Percentiles rank a stretch among this genome's conserved stretches.
These are phyloP conservation scores for Lagria hirta DNA, from an alignment of 2,888 invertebrate genomes.

Conservation along the genomic window DNA sequence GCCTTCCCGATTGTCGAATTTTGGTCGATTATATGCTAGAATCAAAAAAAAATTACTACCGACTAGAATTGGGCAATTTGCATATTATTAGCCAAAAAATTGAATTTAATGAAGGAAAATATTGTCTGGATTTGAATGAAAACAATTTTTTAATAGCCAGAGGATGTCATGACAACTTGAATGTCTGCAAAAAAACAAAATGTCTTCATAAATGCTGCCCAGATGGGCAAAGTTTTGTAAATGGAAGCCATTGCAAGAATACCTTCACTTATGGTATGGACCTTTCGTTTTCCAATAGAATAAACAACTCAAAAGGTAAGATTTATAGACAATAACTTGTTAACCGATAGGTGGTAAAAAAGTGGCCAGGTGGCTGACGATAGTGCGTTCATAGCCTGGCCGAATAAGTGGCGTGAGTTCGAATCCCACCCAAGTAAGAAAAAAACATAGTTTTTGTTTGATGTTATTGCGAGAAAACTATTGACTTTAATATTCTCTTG, in stretches of 20 bases:
- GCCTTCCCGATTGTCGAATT: conserved; percentile 39
- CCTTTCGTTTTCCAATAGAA: conserved; percentile 12
- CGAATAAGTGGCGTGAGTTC: too few species aligned
- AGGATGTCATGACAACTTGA: conserved; percentile 35
- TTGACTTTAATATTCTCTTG: too few species aligned
- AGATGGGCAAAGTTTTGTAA: conserved; percentile 56
- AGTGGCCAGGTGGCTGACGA: too few species aligned
- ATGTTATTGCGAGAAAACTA: too few species aligned
- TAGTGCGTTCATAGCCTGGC: too few species aligned
- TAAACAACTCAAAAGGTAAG: conserved; percentile 39
- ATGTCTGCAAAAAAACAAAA: conserved; percentile 36
- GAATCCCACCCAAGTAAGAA: too few species aligned
- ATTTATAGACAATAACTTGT: too few species aligned
- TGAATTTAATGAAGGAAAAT: conserved; percentile 20
- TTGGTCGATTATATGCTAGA: conserved; percentile 32
- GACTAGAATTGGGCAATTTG: conserved; percentile 10
- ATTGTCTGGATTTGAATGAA: conserved; percentile 35
- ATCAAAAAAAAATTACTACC: conserved; percentile 8
- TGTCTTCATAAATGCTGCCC: conserved; percentile 61
- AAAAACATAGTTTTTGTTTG: too few species aligned
- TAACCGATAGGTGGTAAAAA: too few species aligned
- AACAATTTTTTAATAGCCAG: conserved; percentile 32
- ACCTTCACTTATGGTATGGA: conserved; percentile 41
- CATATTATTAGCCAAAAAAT: too few species aligned
- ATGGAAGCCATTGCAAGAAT: conserved; percentile 37